Evolutionary conservation across 1,140 invertebrate genomes (phyloP).

Genomic region (Metopolophium dirhodum): DNA sequence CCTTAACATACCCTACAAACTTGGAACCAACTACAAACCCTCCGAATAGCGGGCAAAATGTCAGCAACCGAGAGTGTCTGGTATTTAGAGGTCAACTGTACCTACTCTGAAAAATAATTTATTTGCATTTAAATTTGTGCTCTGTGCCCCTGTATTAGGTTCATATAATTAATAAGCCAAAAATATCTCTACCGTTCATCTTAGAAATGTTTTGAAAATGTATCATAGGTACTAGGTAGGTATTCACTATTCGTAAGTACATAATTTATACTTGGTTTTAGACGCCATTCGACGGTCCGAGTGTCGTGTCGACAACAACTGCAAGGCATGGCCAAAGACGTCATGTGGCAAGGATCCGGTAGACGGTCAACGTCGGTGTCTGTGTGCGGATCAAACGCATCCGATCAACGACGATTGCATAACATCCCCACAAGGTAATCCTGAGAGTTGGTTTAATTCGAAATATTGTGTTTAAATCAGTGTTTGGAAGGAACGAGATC

Average conservation of each 20-base stretch:
- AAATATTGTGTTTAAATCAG: background rate
- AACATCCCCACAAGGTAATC: slow-evolving; percentile 45
- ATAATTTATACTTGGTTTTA: background rate
- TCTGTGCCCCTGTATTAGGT: no score
- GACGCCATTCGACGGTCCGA: slow-evolving; percentile 6
- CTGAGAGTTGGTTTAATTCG: background rate
- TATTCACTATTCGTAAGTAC: background rate
- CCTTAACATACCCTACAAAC: no score
- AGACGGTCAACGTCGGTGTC: slow-evolving; percentile 1
- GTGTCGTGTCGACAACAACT: slow-evolving; percentile 43
- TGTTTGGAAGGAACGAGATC: no score
- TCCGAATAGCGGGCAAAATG: no score
- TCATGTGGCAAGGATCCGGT: slow-evolving; percentile 54
- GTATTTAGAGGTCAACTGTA: no score
- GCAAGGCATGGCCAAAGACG: slow-evolving; percentile 22
- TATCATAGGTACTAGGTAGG: no score
- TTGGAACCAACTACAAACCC: no score
- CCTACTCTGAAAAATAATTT: background rate
- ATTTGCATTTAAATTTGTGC: background rate
- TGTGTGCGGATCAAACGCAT: slow-evolving; percentile 53
- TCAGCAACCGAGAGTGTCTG: no score
- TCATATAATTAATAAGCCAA: no score
- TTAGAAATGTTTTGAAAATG: no score
- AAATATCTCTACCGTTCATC: no score
- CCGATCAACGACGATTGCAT: slow-evolving; percentile 55